These are phyloP conservation scores for Hyles lineata DNA, from an alignment of 2,888 invertebrate genomes.

Conservation along the genomic window DNA sequence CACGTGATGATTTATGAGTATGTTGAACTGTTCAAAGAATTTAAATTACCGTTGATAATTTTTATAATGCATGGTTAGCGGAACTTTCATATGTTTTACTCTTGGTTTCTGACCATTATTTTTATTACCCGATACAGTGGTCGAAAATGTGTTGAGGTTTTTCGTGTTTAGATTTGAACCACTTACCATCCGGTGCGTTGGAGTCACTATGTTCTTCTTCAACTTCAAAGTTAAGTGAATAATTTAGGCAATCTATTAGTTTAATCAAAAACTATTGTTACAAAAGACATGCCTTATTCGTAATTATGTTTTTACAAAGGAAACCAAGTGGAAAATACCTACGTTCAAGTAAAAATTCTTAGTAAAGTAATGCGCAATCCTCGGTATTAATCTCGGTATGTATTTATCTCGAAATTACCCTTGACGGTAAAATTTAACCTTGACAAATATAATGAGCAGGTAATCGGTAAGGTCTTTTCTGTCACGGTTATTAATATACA, in stretches of 20 bases:
- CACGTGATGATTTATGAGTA: slow-evolving; percentile 25
- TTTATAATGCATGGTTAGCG: slow-evolving; percentile 15
- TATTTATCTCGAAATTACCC: neutral
- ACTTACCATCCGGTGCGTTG: too few species aligned
- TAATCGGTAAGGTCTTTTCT: neutral
- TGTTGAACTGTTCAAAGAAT: slow-evolving; percentile 13
- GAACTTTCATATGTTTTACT: slow-evolving; percentile 17
- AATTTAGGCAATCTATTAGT: neutral
- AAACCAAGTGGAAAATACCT: too few species aligned
- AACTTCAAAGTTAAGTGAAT: neutral
- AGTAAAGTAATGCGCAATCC: too few species aligned
- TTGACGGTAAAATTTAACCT: neutral
- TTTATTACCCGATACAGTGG: neutral
- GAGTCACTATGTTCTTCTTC: too few species aligned
- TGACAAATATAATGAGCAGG: neutral
- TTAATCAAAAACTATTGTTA: too few species aligned
- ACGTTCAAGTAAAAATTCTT: too few species aligned
- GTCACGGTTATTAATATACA: neutral
- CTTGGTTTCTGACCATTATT: slow-evolving; percentile 3
- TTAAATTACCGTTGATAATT: slow-evolving; percentile 34
- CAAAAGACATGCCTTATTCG: too few species aligned
- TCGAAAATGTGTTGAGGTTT: neutral
- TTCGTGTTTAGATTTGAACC: neutral
- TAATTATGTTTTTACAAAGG: too few species aligned
- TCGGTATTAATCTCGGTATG: neutral